Evolutionary conservation across 2,113 vertebrate species (phyloP).

Genomic region (Budorcas taxicolor): DNA sequence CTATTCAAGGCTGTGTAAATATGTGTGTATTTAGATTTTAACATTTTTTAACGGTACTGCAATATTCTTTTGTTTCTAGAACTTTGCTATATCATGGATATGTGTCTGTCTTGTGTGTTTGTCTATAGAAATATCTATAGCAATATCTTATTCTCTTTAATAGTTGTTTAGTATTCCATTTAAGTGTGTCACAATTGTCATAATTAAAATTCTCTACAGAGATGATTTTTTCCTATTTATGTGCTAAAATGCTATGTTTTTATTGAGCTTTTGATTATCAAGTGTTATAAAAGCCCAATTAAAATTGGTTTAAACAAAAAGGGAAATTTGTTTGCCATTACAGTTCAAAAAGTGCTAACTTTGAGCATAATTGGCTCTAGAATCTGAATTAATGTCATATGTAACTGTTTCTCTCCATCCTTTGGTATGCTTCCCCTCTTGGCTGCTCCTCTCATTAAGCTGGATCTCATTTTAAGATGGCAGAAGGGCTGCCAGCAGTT

Average conservation of each 20-base stretch:
- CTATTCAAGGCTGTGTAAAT: neutral
- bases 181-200: neutral
- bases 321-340: neutral
- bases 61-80: neutral
- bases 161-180: neutral
- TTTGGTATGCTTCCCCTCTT: neutral
- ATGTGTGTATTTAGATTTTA: neutral
- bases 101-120: neutral
- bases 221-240: neutral
- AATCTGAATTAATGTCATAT: neutral
- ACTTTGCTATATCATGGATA: neutral
- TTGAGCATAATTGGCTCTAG: neutral
- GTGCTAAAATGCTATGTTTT: neutral
- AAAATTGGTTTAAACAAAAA: neutral
- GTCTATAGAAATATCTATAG: neutral
- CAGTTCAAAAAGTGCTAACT: neutral
- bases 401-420: neutral
- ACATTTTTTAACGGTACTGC: neutral
- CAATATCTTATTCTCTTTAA: neutral
- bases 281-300: neutral
- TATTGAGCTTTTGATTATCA: neutral
- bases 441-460: neutral
- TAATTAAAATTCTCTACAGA: slow-evolving; percentile 13
- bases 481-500: neutral
- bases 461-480: neutral